Conservation (phyloP, 1,140 invertebrate genomes). For the Drosophila ogumai region DNA sequence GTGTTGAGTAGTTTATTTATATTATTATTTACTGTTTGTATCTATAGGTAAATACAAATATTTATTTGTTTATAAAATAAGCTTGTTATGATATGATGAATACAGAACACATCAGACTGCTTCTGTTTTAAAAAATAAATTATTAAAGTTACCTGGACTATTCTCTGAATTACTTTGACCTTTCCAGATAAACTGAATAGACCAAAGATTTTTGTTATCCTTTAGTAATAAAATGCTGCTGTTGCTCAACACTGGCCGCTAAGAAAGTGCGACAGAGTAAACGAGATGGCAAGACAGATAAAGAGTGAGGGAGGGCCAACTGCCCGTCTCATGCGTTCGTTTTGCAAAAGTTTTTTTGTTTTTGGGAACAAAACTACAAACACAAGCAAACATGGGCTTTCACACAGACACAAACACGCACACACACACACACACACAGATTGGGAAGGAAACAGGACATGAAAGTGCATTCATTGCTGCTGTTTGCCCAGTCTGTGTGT, state of each 20-base stretch:
- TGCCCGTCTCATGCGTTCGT: constrained; percentile 31
- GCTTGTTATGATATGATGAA: background rate
- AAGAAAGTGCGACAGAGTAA: constrained; percentile 1
- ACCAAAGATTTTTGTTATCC: too few species aligned
- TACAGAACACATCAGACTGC: background rate
- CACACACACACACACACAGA: constrained; percentile 19
- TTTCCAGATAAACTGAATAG: background rate
- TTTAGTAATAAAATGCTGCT: background rate
- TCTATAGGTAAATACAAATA: background rate
- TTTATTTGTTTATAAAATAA: background rate
- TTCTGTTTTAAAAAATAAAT: too few species aligned
- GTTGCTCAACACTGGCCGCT: background rate
- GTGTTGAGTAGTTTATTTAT: constrained; percentile 1
- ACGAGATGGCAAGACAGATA: background rate
- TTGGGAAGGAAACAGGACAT: constrained; percentile 42
- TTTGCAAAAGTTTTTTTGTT: constrained; percentile 71
- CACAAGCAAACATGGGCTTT: constrained; percentile 62
- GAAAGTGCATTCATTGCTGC: constrained; percentile 66
- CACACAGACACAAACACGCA: constrained; percentile 33
- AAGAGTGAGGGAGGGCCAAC: background rate
- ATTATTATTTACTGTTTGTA: background rate
- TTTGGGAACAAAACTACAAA: constrained; percentile 69
- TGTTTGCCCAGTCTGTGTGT: constrained; percentile 46
- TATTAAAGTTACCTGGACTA: background rate
- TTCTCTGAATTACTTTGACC: background rate